Evolutionary conservation across 2,113 vertebrate genomes (phyloP), one percentile per base, ranked within the genome.

Genomic region (Dascyllus trimaculatus): DNA sequence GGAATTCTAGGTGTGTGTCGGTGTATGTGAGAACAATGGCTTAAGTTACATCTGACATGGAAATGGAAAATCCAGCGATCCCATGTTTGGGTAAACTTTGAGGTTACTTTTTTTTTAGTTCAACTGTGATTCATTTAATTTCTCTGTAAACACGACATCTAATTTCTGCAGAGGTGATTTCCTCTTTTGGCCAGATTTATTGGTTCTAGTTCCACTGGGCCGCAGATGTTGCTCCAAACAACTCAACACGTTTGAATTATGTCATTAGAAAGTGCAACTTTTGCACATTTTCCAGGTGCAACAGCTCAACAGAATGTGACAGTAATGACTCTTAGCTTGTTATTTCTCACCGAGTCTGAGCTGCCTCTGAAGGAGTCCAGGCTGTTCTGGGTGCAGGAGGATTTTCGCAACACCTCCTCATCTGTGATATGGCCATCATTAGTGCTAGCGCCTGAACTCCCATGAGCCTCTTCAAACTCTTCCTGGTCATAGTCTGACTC

Each of bases 401-500:
- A 97, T 78, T 94, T 92, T 17, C 94, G 92, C 65, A 95, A 71
- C 76, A 90, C 81, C 62, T 96, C 95, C 76, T 96, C 95, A 2
- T 94, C 95, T 0, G 95, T 95, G 51, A 95, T 86, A 32, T 95
- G 95, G 54, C 95, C 95, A 22, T 95, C 95, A 1, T 94, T 96
- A 26, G 88, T 88, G 1, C 93, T 95, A 7, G 94, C 95, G 18
- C 93, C 94, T 40, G 89, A 95, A 81, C 94, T 95, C 21, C 90
- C 85, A 4, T 89, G 91, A 43, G 85, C 88, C 78, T 96, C 95
- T 82, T 98, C 96, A 82, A 95, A 96, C 88, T 98, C 96, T 51
- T 97, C 96, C 26, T 97, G 96, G 87, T 97, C 96, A 0, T 97
- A 97, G 86, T 97, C 96, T 0, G 96, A 97, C 82, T 97, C 96